Percentiles rank a stretch among this genome's conserved stretches.
phyloP scores from a whole-genome alignment of 1,140 invertebrate genomes.

The Calliopsis andreniformis region DNA sequence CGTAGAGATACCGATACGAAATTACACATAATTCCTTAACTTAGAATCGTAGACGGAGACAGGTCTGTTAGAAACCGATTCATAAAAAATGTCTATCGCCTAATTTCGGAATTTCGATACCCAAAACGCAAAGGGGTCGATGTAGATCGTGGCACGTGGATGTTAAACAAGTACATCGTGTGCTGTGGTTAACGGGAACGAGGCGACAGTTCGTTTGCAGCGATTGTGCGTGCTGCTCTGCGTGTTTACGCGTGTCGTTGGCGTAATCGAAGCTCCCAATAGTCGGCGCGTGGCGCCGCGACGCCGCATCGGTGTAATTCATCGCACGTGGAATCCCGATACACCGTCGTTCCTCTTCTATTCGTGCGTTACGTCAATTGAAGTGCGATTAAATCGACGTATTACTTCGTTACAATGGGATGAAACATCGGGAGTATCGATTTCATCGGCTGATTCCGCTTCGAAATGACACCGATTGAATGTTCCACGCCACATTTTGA shows the following conservation, averaged over 20 bases:
- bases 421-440: neutral
- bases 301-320: constrained; percentile 11
- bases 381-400: constrained; percentile 16
- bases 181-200: neutral
- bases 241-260: constrained; percentile 29
- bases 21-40: neutral
- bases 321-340: neutral
- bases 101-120: no score
- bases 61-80: no score
- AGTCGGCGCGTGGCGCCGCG: no score
- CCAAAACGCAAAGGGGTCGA: neutral
- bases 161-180: constrained; percentile 7
- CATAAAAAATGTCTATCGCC: no score
- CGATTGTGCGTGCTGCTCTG: neutral
- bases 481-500: no score
- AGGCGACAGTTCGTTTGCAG: constrained; percentile 18
- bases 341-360: neutral
- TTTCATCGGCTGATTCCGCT: neutral
- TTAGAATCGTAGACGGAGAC: neutral
- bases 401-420: neutral
- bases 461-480: neutral
- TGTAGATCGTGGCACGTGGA: neutral
- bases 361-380: constrained; percentile 22
- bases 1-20: no score
- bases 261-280: neutral